Base-by-base conservation (phyloP, 2,888 invertebrate genomes). In the Magallana nippona region DNA sequence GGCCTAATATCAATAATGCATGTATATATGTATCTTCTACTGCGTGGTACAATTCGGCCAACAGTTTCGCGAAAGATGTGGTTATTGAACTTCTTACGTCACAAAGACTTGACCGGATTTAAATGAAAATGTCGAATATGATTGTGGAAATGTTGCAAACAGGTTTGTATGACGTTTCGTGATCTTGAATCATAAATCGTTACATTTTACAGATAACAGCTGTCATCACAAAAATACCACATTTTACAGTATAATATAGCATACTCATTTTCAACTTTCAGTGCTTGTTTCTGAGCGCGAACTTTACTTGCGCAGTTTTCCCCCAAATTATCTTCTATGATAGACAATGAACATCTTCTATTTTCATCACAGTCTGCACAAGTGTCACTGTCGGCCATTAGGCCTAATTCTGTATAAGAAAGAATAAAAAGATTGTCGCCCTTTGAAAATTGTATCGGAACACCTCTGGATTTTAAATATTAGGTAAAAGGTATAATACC, bases 311-410 rank as follows among this genome's bases (percentile, higher is more conserved):
- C 2, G 2, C 22, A 27, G 32, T 71, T 71, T 22, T 27, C 71
- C 13, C 1, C 27, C 8, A 27, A 13, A 8, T 22, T 71, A 27
- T 71, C 71, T 15, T 71, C 71, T 71, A 15, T 32, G 32, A 32
- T 71, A 13, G 71, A 27, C 71, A 60, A 60, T 17, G 60, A 60
- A n/a, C n/a, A 17, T 60, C 22, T 27, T 60, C 22, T 27, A 71
- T 17, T 15, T 11, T 71, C 71, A 22, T 71, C 71, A 15, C 71
- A 15, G 71, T 71, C 71, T 71, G 71, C 71, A 71, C 71, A 32
- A 71, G 27, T 71, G 71, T 71, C 71, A 71, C 13, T 17, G 71
- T 71, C 71, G 27, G 71, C 71, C 71, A 71, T 71, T 71, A n/a
- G n/a, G n/a, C n/a, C n/a, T n/a, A 71, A 71, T n/a, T 27, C 13